A percentile compares a stretch with the other conserved stretches of the same genome.
These are phyloP conservation scores for Hemaris fuciformis DNA, from an alignment of 2,888 invertebrate species.

Conservation along the genomic window DNA sequence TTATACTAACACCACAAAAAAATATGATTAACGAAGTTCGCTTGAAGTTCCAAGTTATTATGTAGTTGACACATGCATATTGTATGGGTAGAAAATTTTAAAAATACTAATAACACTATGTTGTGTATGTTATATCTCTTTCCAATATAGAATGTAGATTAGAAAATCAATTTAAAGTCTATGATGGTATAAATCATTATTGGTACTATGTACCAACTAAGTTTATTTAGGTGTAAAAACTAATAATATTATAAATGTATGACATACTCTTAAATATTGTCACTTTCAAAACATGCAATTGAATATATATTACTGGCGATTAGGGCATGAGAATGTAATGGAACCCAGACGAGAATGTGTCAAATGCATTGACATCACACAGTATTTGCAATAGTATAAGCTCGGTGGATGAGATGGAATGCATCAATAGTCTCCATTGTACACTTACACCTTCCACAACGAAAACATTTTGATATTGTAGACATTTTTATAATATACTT, in stretches of 20 bases:
- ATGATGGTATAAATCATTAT: slow-evolving; percentile 44
- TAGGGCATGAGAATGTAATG: neutral
- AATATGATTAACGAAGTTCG: neutral
- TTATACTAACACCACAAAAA: slow-evolving; percentile 2
- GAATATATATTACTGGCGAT: neutral
- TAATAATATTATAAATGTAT: slow-evolving; percentile 17
- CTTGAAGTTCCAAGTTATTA: neutral
- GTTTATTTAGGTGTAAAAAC: slow-evolving; percentile 27
- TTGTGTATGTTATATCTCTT: slow-evolving; percentile 2
- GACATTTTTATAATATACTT: neutral
- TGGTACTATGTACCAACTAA: slow-evolving; percentile 62
- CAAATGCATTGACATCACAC: neutral
- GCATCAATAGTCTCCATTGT: neutral
- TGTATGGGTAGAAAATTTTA: neutral
- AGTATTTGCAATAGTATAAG: neutral
- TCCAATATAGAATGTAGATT: slow-evolving; percentile 3
- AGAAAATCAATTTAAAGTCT: slow-evolving; percentile 7
- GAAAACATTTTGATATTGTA: neutral
- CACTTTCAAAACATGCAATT: neutral
- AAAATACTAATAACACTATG: neutral
- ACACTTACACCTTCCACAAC: neutral
- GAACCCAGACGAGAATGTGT: neutral
- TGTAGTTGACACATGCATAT: neutral
- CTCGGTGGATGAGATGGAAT: neutral
- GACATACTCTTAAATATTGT: neutral